Conservation (phyloP, 1,140 invertebrate species). For the Tribolium madens region DNA sequence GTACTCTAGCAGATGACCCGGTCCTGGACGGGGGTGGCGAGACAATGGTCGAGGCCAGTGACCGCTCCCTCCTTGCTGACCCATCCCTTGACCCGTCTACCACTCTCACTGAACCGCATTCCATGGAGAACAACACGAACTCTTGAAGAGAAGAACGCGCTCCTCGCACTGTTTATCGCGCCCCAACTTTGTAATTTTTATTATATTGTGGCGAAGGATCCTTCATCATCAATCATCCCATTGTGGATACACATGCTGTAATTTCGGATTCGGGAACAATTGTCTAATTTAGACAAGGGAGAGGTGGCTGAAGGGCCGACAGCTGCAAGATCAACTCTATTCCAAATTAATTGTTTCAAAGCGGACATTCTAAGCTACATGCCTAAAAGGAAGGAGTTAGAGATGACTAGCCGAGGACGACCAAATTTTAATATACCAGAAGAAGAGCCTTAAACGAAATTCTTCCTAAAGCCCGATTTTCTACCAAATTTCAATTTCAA, state of each 20-base stretch:
- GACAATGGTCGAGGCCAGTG: constrained; percentile 45
- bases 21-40: constrained; percentile 46
- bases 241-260: not conserved
- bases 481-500: not conserved
- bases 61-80: constrained; percentile 46
- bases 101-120: constrained; percentile 49
- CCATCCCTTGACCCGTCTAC: constrained; percentile 49
- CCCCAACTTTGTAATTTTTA: not conserved
- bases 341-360: constrained; percentile 9
- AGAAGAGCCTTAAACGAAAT: not conserved
- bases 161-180: not conserved
- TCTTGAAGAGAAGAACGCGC: constrained; percentile 4
- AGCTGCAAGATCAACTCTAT: not conserved
- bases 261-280: constrained; percentile 9
- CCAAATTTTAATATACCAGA: not conserved
- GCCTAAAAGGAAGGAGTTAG: not conserved
- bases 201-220: not conserved
- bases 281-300: constrained; percentile 6
- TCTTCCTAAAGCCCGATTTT: not conserved
- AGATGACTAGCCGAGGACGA: not conserved
- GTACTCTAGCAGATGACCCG: constrained; percentile 39
- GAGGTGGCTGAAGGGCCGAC: not conserved
- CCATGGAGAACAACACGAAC: constrained; percentile 31
- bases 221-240: constrained; percentile 21
- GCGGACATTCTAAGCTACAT: constrained; percentile 10